These are phyloP conservation scores for Dasysyrphus tricinctus DNA, from an alignment of 2,888 invertebrate genomes.

Conservation along the genomic window DNA sequence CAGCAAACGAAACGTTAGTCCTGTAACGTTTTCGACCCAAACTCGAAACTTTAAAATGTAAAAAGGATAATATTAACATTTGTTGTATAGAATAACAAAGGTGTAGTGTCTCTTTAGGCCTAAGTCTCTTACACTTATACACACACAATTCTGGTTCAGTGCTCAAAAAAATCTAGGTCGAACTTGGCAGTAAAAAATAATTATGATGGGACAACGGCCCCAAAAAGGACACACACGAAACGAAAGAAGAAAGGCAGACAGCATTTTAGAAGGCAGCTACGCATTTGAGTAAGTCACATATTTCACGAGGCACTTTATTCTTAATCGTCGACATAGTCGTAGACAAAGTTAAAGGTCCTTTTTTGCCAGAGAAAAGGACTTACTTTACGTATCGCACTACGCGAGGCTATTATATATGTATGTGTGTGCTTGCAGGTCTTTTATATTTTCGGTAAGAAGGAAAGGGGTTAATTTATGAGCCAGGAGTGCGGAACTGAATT, in stretches of 20 bases:
- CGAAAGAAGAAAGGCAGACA: not conserved
- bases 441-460: not conserved
- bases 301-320: slow-evolving; percentile 71
- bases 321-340: slow-evolving; percentile 22
- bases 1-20: slow-evolving; percentile 14
- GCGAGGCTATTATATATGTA: not conserved
- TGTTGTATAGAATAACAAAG: slow-evolving; percentile 33
- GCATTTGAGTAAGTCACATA: slow-evolving; percentile 67
- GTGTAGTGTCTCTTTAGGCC: slow-evolving; percentile 23
- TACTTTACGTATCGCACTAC: slow-evolving; percentile 11
- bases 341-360: slow-evolving; percentile 46
- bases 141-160: not conserved
- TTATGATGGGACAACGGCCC: slow-evolving; percentile 52
- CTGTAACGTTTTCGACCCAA: slow-evolving; percentile 44
- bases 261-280: slow-evolving; percentile 47
- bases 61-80: slow-evolving; percentile 36
- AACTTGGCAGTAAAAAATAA: slow-evolving; percentile 61
- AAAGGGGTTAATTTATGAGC: slow-evolving; percentile 55
- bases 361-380: slow-evolving; percentile 29
- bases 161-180: slow-evolving; percentile 66
- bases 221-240: slow-evolving; percentile 14
- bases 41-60: slow-evolving; percentile 41
- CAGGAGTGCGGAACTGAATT: slow-evolving; percentile 48
- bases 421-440: slow-evolving; percentile 26
- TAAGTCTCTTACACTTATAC: not conserved